A percentile compares a stretch with the other conserved stretches of the same genome.
phyloP scores from a whole-genome alignment of 2,797 vertebrate species.

The Platalea minor region DNA sequence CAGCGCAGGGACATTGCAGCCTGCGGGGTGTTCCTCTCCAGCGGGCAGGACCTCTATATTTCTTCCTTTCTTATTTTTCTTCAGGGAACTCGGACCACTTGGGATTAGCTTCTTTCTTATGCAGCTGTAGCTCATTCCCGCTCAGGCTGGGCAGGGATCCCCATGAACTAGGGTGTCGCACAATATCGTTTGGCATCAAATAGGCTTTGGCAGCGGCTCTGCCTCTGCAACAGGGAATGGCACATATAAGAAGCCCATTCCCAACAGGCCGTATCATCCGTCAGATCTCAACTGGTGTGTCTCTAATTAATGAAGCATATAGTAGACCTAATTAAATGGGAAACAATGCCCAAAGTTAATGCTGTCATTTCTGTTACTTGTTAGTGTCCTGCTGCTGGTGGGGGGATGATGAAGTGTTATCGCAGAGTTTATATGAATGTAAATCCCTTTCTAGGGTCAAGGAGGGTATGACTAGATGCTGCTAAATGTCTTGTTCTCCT shows the following conservation, averaged over 20 bases:
- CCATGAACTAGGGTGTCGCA: fast-evolving
- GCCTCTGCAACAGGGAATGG: not conserved
- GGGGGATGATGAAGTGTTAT: too few species aligned
- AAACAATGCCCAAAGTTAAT: not conserved
- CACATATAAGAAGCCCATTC: not conserved
- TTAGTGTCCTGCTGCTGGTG: not conserved
- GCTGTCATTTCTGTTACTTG: fast-evolving
- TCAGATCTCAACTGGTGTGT: not conserved
- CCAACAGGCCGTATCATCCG: not conserved
- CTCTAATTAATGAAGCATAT: not conserved
- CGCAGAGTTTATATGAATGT: fast-evolving
- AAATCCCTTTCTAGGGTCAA: not conserved
- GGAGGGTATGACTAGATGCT: not conserved
- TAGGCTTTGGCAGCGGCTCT: not conserved
- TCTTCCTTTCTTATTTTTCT: not conserved
- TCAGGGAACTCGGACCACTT: not conserved
- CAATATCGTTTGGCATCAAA: fast-evolving
- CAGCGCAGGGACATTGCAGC: not conserved
- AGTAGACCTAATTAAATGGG: not conserved
- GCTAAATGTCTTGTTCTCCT: not conserved
- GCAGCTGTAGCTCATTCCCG: not conserved
- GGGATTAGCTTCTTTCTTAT: not conserved
- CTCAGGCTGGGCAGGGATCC: too few species aligned
- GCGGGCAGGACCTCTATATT: not conserved
- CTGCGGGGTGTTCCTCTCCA: not conserved